Conservation (phyloP, 2,797 vertebrate species). For the Tinamus major region DNA sequence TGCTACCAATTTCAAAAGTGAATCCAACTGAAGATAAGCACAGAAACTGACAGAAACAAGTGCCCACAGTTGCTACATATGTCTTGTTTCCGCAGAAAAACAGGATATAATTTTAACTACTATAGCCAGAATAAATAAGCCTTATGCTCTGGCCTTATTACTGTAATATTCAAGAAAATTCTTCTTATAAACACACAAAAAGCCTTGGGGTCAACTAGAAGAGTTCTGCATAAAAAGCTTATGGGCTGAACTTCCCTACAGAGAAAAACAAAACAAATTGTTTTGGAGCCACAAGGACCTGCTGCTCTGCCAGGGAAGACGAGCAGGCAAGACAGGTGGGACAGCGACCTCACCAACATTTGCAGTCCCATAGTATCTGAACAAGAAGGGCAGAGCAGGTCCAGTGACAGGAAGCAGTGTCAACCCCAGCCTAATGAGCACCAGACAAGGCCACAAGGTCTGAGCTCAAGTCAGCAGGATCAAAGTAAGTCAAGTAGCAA, state of each 20-base stretch:
- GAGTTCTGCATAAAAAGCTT: background rate
- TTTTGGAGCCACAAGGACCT: background rate
- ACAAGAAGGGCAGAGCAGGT: background rate
- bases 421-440: background rate
- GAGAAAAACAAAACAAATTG: background rate
- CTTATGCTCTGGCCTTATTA: background rate
- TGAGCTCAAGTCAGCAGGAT: fast-evolving
- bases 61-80: background rate
- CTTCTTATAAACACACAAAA: background rate
- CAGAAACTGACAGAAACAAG: background rate
- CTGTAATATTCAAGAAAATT: background rate
- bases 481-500: fast-evolving
- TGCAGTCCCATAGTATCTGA: background rate
- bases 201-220: background rate
- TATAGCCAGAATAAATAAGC: background rate
- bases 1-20: background rate
- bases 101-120: background rate
- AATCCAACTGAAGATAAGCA: background rate
- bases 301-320: background rate
- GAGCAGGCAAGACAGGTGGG: background rate
- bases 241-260: background rate
- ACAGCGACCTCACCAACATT: fast-evolving
- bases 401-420: background rate
- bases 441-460: background rate
- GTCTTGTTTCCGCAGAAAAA: background rate